A percentile compares a stretch with the other conserved stretches of the same genome.
Conservation (phyloP, 2,113 vertebrate species). For the Leptosomus discolor region DNA sequence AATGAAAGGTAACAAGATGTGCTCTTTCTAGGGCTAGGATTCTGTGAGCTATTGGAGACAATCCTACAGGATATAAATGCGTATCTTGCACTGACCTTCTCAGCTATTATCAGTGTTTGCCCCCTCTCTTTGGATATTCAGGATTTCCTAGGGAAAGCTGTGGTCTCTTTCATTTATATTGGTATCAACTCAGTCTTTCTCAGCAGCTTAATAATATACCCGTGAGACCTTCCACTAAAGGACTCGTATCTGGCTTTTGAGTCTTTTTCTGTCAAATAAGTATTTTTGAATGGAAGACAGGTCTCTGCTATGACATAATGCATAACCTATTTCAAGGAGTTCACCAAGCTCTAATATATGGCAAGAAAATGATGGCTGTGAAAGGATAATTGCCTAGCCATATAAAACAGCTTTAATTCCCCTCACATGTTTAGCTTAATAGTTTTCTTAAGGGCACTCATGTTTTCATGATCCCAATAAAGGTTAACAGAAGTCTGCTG, state of each 20-base stretch:
- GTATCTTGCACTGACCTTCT: not conserved
- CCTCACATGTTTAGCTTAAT: not conserved
- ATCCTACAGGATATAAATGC: not conserved
- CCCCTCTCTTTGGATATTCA: not conserved
- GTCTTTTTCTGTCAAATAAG: not conserved
- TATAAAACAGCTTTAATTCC: not conserved
- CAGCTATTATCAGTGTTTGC: not conserved
- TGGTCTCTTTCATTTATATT: not conserved
- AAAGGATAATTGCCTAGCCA: not conserved
- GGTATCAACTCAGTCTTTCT: not conserved
- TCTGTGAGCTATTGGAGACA: not conserved
- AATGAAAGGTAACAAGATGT: conserved; percentile 5
- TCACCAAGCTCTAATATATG: not conserved
- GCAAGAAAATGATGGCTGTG: not conserved
- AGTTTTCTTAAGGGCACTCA: not conserved
- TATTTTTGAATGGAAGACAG: not conserved
- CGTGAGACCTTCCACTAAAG: no score
- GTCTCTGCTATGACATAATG: not conserved
- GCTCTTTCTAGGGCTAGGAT: not conserved
- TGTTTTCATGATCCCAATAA: not conserved
- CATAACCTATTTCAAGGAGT: not conserved
- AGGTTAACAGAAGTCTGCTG: not conserved
- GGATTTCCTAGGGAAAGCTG: not conserved
- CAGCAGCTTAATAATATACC: not conserved
- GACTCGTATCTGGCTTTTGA: not conserved